Base-by-base conservation (phyloP, 2,113 vertebrate genomes). In the Etheostoma cragini region DNA sequence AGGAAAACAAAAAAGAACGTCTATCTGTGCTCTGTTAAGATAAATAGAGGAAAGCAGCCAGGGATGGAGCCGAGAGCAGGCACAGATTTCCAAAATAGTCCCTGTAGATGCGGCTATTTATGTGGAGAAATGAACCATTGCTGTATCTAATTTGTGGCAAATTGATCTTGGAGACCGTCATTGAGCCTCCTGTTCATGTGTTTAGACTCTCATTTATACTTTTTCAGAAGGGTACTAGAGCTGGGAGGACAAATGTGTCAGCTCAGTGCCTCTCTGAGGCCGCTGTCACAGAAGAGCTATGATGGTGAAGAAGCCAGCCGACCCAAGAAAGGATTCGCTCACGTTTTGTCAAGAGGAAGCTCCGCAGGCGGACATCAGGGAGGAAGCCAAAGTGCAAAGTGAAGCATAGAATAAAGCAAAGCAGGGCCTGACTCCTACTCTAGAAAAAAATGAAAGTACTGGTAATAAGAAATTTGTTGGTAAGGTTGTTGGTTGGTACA, bases 61-160 rank as follows among this genome's bases (percentile, higher is more conserved):
- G 66, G 83, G 47, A 68, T 56, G 21, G 46, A 69, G 49, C 56
- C 46, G 17, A 69, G 56, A 63, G 24, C 38, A 42, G 19, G 19
- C 60, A 62, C 60, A 78, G 57, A 83, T 76, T 87, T 88, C 65
- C 79, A 84, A 92, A 92, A 82, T 74, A 74, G 56, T 88, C 90
- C 81, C 87, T 4, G 52, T 35, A 46, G 86, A 83, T 65, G 60
- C 81, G 75, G 38, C 80, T 90, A 87, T 93, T 92, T 93, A 91
- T 89, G 82, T 84, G 78, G 78, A 87, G 86, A 94, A 94, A 93
- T 94, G 82, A 94, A 80, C 87, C 91, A 89, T 92, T 90, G 85
- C 92, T 88, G 87, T 83, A 91, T 87, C 87, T 95, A 90, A 94
- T 95, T 93, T 91, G 88, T 85, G 80, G 87, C 72, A 89, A 90